A percentile compares a stretch with the other conserved stretches of the same genome.
phyloP scores from a whole-genome alignment of 2,113 vertebrate species.

The Crotalus viridis region DNA sequence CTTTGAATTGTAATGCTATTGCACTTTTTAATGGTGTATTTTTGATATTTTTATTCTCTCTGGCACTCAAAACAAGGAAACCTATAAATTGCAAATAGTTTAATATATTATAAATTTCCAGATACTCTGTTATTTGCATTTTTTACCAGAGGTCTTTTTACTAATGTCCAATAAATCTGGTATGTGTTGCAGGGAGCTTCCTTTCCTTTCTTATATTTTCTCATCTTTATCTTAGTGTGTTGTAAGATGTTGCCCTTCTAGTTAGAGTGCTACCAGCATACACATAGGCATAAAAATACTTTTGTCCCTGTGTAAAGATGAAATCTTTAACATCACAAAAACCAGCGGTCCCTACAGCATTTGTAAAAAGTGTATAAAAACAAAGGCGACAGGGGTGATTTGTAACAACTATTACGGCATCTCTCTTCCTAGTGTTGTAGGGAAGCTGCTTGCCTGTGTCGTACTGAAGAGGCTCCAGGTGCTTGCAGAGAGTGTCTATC shows the following conservation, averaged over 20 bases:
- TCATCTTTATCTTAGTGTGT: fast-evolving
- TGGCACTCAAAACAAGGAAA: neutral
- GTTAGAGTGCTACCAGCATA: neutral
- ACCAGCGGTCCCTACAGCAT: neutral
- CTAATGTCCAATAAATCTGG: neutral
- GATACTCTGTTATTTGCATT: neutral
- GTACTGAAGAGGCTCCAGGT: no score
- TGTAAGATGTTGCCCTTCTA: neutral
- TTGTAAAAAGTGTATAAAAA: neutral
- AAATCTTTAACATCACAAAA: conserved; percentile 22
- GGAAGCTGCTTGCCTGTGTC: no score
- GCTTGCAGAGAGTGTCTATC: no score
- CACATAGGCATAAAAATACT: neutral
- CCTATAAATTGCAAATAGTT: neutral
- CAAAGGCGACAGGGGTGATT: no score
- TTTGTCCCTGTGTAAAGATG: neutral
- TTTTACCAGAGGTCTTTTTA: neutral
- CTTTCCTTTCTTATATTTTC: neutral
- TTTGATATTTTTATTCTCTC: neutral
- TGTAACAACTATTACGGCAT: no score
- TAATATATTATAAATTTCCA: neutral
- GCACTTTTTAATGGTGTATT: neutral
- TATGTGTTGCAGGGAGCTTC: neutral
- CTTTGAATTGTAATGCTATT: neutral
- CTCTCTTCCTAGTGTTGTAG: no score